These are phyloP conservation scores for Gorsachius magnificus DNA, from an alignment of 2,797 vertebrate species.

Conservation along the genomic window DNA sequence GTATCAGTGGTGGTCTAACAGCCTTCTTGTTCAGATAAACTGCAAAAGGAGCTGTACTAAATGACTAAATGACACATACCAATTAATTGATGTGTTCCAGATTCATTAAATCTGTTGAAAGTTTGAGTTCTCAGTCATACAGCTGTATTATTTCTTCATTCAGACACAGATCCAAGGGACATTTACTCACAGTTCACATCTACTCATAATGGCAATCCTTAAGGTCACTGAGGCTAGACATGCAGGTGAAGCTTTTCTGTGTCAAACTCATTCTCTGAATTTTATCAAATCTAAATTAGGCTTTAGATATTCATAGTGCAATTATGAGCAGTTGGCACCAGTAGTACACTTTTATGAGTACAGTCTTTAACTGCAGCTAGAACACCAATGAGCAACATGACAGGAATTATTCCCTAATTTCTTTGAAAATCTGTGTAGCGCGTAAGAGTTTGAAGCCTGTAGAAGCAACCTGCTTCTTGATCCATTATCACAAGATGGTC, in stretches of 20 bases:
- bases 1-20: not conserved
- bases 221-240: too few relatives aligned
- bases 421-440: not conserved
- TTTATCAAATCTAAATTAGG: not conserved
- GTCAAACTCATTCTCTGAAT: not conserved
- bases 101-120: not conserved
- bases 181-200: not conserved
- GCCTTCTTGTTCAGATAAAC: not conserved
- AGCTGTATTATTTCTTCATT: not conserved
- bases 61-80: too few relatives aligned
- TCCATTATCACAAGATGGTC: not conserved
- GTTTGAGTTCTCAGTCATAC: not conserved
- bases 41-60: not conserved
- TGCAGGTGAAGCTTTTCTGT: not conserved
- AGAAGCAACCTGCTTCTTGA: not conserved
- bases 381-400: not conserved
- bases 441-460: not conserved
- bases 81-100: not conserved
- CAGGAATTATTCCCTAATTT: not conserved
- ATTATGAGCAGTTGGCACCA: not conserved
- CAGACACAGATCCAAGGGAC: not conserved
- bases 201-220: not conserved
- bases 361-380: not conserved
- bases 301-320: not conserved
- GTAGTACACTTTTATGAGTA: not conserved